Evolutionary conservation across 1,140 invertebrate species (phyloP).

Genomic region (Nasonia longicornis): DNA sequence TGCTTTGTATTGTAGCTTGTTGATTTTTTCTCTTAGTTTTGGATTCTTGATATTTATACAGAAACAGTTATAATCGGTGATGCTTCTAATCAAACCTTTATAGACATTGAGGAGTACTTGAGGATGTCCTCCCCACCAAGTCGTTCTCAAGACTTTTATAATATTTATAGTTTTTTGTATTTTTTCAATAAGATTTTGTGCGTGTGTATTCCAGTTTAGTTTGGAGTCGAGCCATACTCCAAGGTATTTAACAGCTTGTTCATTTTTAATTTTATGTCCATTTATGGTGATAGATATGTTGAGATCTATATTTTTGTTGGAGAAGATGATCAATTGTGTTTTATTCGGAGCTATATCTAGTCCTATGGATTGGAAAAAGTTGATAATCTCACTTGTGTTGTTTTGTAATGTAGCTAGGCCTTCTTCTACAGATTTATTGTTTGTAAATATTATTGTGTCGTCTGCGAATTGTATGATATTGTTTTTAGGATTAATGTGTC

Average conservation of each 20-base stretch:
- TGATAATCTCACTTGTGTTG: neutral
- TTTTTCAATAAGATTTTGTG: conserved; percentile 24
- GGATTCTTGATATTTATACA: neutral
- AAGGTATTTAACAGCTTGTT: conserved; percentile 40
- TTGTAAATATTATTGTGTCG: conserved; percentile 40
- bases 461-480: conserved; percentile 41
- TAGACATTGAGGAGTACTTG: conserved; percentile 38
- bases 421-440: neutral
- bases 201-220: conserved; percentile 43
- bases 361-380: conserved; percentile 25
- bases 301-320: neutral
- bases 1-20: neutral
- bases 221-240: conserved; percentile 42
- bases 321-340: conserved; percentile 13
- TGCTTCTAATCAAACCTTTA: conserved; percentile 42
- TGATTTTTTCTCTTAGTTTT: neutral
- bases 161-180: conserved; percentile 37
- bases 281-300: too few species aligned
- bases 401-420: neutral
- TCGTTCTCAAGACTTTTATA: conserved; percentile 38
- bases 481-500: neutral
- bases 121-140: conserved; percentile 47
- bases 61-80: conserved; percentile 15
- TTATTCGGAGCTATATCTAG: conserved; percentile 10
- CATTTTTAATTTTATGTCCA: neutral